Conservation (phyloP, 2,888 invertebrate species). For the Cephus runcator region DNA sequence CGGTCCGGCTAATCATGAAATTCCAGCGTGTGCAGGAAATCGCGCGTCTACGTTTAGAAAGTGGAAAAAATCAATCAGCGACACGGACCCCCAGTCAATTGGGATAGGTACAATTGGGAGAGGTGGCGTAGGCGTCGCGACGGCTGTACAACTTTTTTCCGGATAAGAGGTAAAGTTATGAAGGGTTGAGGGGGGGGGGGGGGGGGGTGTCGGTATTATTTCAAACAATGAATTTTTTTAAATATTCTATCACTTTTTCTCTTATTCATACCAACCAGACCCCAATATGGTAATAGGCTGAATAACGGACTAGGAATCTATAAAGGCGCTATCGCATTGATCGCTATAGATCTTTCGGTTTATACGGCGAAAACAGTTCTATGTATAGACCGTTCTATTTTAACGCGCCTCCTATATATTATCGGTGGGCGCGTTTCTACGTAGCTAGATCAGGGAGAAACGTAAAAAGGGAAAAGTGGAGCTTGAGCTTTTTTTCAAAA, state of each 20-base stretch:
- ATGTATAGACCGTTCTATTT: background rate
- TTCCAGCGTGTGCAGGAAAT: conserved; percentile 48
- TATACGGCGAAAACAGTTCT: background rate
- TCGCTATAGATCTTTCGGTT: background rate
- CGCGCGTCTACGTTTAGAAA: conserved; percentile 55
- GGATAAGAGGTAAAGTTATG: too few relatives aligned
- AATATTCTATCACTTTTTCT: background rate
- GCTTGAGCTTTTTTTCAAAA: conserved; percentile 30
- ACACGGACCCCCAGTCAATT: background rate
- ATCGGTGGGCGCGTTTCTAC: background rate
- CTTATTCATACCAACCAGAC: background rate
- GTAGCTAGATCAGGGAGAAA: background rate
- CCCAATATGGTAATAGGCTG: background rate
- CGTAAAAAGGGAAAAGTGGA: conserved; percentile 8
- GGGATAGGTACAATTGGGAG: background rate
- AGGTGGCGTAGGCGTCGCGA: background rate
- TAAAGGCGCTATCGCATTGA: background rate
- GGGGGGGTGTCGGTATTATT: background rate
- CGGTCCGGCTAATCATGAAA: conserved; percentile 51
- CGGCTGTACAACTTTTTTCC: background rate
- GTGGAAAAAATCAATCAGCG: conserved; percentile 49
- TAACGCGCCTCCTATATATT: background rate
- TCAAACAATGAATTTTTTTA: background rate
- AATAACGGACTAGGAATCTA: background rate
- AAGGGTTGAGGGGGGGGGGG: too few relatives aligned